Base-by-base conservation (phyloP, 2,113 vertebrate species). In the Muscicapa adusta region DNA sequence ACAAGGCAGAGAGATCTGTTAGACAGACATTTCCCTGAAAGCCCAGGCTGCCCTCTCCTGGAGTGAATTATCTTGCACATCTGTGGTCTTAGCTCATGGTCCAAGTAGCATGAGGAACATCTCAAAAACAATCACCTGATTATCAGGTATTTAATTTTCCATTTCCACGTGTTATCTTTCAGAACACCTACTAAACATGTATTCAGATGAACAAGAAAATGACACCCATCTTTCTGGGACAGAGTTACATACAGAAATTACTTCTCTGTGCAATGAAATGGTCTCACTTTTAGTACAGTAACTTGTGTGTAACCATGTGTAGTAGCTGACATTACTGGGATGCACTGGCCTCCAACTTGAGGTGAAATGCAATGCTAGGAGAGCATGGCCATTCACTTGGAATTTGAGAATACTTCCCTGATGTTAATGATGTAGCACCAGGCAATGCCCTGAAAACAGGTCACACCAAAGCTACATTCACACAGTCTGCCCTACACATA, bases 21-120 rank as follows among this genome's bases (percentile, higher is more conserved):
- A 63, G 23, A 88, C 4, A 70, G 16, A 8, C 8, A 67, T 63
- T 34, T 78, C 74, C 91, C 66, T 89, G 74, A 87, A 93, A 89
- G 78, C 19, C 57, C 81, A 85, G 66, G 65, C 48, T 95, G 85
- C 92, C 93, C 96, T 95, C 90, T 93, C 36, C 95, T 91, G 92
- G 92, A 68, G 17, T 24, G 19, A 89, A 78, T 51, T 28, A 40
- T 67, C 56, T 93, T 47, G 53, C 65, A 89, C 36, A 61, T 23
- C 23, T n/a, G 19, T 7, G 18, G 63, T 47, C 48, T 36, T 28
- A 6, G 15, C 2, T 63, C 33, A 67, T 0, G 0, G 42, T 18
- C 48, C 63, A 83, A 84, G 33, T 53, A 57, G 18, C 5, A 33
- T 5, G 36, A 94, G 12, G 33, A 94, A 29, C 42, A 50, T 24